These are phyloP conservation scores for Reticulitermes speratus DNA, from an alignment of 1,140 invertebrate species.

Conservation along the genomic window DNA sequence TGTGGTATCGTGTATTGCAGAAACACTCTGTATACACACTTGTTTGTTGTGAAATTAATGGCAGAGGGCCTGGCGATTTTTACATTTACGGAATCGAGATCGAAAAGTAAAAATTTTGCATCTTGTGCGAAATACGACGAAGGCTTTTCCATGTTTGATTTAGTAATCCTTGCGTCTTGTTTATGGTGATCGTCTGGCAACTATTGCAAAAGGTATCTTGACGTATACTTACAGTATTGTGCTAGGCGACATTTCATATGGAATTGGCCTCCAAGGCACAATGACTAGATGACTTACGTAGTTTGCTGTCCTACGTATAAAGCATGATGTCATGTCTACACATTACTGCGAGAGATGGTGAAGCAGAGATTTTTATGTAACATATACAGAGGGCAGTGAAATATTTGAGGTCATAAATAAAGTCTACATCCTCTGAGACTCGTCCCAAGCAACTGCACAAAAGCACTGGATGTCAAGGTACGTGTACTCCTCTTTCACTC, in stretches of 20 bases:
- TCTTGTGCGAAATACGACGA: no score
- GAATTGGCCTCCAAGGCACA: neutral
- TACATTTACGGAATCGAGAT: no score
- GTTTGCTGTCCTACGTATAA: neutral
- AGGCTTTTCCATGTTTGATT: neutral
- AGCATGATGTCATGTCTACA: neutral
- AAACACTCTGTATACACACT: no score
- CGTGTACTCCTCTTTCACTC: neutral
- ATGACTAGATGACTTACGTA: neutral
- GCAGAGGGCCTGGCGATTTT: no score
- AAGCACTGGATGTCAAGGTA: neutral
- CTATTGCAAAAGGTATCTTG: neutral
- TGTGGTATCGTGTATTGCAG: no score
- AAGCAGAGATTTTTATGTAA: neutral
- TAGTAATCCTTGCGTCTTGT: neutral
- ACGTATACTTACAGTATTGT: neutral
- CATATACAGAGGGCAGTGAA: neutral
- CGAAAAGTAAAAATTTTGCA: no score
- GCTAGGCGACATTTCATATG: neutral
- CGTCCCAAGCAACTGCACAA: neutral
- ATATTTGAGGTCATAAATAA: neutral
- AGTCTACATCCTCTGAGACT: neutral
- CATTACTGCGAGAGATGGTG: neutral
- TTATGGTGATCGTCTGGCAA: neutral
- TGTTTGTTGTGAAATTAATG: no score